These are phyloP conservation scores for Drosophila kikkawai DNA, from an alignment of 1,140 invertebrate species.

Conservation along the genomic window DNA sequence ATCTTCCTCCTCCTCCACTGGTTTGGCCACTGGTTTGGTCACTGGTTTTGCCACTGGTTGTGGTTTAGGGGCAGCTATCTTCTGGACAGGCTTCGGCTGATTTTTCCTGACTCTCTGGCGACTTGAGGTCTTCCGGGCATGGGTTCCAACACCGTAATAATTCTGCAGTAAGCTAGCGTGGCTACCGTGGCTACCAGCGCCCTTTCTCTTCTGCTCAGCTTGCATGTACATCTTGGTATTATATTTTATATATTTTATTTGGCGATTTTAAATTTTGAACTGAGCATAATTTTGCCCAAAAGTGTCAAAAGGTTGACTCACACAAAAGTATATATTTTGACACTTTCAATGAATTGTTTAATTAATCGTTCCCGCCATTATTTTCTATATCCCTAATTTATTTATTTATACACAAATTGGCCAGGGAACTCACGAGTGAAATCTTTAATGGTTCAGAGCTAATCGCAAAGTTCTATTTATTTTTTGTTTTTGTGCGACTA, in stretches of 20 bases:
- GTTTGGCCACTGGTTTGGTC: background rate
- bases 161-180: too few species aligned
- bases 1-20: background rate
- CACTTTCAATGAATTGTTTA: constrained; percentile 72
- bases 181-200: background rate
- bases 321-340: constrained; percentile 38
- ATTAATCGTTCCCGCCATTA: constrained; percentile 40
- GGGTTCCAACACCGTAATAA: too few species aligned
- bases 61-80: background rate
- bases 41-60: background rate
- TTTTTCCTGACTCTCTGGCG: background rate
- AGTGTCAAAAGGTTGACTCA: constrained; percentile 8
- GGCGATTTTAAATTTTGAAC: constrained; percentile 9
- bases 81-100: background rate
- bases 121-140: background rate
- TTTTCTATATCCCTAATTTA: constrained; percentile 31
- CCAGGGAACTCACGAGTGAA: constrained; percentile 2
- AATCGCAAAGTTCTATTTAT: constrained; percentile 24
- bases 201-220: too few species aligned
- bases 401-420: constrained; percentile 35
- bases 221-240: background rate
- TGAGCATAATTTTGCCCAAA: constrained; percentile 1
- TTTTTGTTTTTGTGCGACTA: constrained; percentile 11
- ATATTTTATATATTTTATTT: background rate
- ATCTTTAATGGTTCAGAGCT: constrained; percentile 28